Base-by-base conservation (phyloP, 2,888 invertebrate genomes). In the Andricus curvator region DNA sequence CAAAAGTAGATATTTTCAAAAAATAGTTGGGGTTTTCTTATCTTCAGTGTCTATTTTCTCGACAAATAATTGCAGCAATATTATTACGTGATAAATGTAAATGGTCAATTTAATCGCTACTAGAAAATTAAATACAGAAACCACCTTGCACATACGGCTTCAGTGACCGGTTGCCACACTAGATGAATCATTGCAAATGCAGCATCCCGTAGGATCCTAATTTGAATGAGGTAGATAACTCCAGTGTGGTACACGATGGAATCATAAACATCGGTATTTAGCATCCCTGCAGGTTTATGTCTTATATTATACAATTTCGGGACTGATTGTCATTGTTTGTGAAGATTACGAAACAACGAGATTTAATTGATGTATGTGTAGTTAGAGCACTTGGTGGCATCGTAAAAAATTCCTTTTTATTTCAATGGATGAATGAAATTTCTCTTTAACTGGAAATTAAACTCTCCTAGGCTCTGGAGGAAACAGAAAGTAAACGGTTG, bases 71-170 rank as follows among this genome's bases (percentile, higher is more conserved):
- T 83, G 81, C 83, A 79, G 82, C 82, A 84, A 83, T 82, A 83
- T 86, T 80, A 82, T 85, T 82, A 83, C 77, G 83, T 85, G 86
- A 87, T 87, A 87, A 86, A 84, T 84, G 83, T 80, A 85, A 84
- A 86, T 81, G 85, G 89, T 83, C 86, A 88, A 89, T 89, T 90
- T 88, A 88, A 88, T 88, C 86, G 89, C 89, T 89, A 89, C 85
- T 78, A 80, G 81, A 87, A 84, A 41, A 48, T 79, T 78, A 70
- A 44, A 60, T 77, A 44, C 44, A 78, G 60, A 60, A 29, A 66
- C 41, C 68, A 65, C 62, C 77, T 29, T 64, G 74, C 78, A 65
- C 79, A 66, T 41, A 77, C 64, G 22, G 81, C n/a, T 37, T 68
- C 64, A 41, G 70, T 74, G 67, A 44, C 70, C 66, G 80, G 82